Evolutionary conservation across 2,113 vertebrate species (phyloP).

Genomic region (Atlantisia rogersi): DNA sequence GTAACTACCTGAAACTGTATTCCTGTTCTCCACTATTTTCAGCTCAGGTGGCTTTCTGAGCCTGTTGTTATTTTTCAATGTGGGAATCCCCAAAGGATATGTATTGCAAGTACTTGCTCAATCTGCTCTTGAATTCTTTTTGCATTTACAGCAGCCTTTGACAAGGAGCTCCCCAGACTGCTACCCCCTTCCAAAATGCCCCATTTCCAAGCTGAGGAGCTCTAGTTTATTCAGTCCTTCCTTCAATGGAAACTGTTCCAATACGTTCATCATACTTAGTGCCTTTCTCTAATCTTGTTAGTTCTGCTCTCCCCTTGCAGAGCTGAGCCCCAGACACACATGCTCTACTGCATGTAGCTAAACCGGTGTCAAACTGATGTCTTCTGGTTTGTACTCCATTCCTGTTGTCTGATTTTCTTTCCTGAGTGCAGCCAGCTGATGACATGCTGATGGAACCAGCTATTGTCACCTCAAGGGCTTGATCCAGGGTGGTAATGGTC

Average conservation of each 20-base stretch:
- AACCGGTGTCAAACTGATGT: fast-evolving
- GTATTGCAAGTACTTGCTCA: background rate
- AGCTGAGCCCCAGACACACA: background rate
- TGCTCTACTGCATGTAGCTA: background rate
- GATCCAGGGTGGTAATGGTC: background rate
- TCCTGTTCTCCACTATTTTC: background rate
- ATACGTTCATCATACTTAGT: background rate
- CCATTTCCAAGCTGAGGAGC: background rate
- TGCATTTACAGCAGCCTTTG: background rate
- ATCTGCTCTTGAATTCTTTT: background rate
- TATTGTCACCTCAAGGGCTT: background rate
- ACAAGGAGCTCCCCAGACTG: background rate
- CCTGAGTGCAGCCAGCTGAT: background rate
- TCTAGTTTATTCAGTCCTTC: background rate
- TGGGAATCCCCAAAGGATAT: background rate
- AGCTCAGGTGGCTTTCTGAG: background rate
- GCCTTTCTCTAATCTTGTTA: background rate
- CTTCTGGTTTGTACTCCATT: background rate
- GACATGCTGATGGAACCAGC: background rate
- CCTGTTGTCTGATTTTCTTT: background rate
- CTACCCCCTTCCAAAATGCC: background rate
- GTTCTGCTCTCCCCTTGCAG: background rate
- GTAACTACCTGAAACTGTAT: background rate
- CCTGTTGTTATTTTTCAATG: background rate
- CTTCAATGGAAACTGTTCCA: background rate